A percentile compares a stretch with the other conserved stretches of the same genome.
Conservation (phyloP, 2,113 vertebrate genomes). For the Taurulus bubalis region DNA sequence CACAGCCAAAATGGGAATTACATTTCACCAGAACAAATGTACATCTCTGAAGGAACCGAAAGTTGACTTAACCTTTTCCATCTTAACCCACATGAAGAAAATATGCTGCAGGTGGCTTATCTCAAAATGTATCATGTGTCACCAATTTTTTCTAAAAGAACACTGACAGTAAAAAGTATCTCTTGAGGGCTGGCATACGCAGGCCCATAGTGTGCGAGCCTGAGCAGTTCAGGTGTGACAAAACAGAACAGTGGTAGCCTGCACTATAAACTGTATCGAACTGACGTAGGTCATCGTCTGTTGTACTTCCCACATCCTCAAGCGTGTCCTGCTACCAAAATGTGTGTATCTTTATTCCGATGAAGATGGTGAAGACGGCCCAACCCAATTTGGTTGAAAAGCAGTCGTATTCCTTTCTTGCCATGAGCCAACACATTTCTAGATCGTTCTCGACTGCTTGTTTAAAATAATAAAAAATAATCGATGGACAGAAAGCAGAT, state of each 20-base stretch:
- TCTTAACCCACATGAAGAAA: too few species aligned
- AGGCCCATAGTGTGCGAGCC: neutral
- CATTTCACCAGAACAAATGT: neutral
- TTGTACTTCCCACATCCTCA: neutral
- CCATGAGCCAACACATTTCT: conserved; percentile 3
- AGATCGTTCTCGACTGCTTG: neutral
- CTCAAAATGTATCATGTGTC: too few species aligned
- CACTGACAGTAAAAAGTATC: neutral
- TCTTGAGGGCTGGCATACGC: too few species aligned
- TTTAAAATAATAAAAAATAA: conserved; percentile 18
- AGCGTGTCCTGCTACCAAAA: neutral
- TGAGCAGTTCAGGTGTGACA: neutral
- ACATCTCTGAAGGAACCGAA: neutral
- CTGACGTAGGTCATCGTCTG: neutral
- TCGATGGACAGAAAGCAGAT: neutral
- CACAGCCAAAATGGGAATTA: neutral
- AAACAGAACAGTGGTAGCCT: neutral
- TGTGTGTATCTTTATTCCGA: neutral
- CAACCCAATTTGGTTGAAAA: conserved; percentile 13
- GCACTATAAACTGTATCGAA: neutral
- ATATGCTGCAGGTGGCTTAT: too few species aligned
- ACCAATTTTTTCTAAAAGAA: too few species aligned
- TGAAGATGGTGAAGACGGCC: too few species aligned
- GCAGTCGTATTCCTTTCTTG: neutral
- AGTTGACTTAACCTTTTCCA: too few species aligned